Conservation (phyloP, 2,888 invertebrate genomes). For the Lepidonotus clava region DNA sequence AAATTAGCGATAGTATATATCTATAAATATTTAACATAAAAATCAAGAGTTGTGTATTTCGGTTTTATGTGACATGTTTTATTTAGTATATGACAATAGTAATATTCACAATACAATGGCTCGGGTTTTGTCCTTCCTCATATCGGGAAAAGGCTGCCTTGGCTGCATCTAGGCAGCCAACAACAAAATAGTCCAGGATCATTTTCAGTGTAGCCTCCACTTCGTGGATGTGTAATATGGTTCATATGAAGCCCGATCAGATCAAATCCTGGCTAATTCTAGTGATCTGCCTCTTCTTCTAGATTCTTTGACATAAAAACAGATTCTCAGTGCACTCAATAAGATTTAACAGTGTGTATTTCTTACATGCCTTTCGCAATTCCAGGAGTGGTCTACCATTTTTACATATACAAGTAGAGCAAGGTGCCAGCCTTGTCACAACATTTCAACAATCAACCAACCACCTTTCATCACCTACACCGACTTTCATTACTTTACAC, state of each 20-base stretch:
- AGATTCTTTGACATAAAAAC: too few relatives aligned
- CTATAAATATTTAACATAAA: too few relatives aligned
- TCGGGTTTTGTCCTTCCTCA: slow-evolving; percentile 29
- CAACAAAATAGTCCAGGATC: slow-evolving; percentile 20
- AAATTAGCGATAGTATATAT: too few relatives aligned
- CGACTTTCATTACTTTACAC: neutral
- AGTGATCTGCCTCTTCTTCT: neutral
- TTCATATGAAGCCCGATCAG: neutral
- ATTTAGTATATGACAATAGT: slow-evolving; percentile 41
- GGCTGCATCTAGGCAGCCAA: neutral
- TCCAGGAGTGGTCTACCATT: too few relatives aligned
- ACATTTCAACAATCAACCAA: slow-evolving; percentile 26
- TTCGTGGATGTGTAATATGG: neutral
- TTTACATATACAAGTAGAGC: slow-evolving; percentile 21
- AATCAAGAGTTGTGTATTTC: too few relatives aligned
- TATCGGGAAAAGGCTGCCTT: neutral
- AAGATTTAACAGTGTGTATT: too few relatives aligned
- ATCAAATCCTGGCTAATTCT: neutral
- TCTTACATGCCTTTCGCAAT: too few relatives aligned
- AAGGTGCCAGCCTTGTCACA: slow-evolving; percentile 24
- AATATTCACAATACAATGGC: slow-evolving; percentile 42
- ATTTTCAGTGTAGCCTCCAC: neutral
- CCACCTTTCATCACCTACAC: slow-evolving; percentile 7
- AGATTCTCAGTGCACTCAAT: too few relatives aligned
- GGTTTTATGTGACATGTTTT: slow-evolving; percentile 35